These are phyloP conservation scores for Hippocampus guttulatus DNA, from an alignment of 2,113 vertebrate genomes.

Conservation along the genomic window DNA sequence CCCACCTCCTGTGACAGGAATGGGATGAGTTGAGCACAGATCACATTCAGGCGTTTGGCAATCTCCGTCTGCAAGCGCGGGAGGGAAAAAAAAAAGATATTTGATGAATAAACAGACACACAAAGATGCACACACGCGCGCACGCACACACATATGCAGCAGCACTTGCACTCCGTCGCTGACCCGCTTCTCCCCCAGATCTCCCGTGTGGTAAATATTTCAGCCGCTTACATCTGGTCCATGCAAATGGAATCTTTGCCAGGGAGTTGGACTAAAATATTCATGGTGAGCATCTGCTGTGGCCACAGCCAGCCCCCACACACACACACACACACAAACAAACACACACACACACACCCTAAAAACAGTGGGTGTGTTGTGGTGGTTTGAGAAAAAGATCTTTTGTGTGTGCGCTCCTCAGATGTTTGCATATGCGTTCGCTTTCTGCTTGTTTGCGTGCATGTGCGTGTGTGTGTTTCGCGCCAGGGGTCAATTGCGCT, in stretches of 20 bases:
- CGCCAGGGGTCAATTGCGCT: constrained; percentile 54
- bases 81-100: constrained; percentile 29
- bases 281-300: constrained; percentile 76
- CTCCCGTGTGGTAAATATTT: constrained; percentile 75
- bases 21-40: constrained; percentile 93
- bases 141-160: constrained; percentile 18
- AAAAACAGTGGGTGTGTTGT: not conserved
- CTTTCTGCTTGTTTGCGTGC: constrained; percentile 17
- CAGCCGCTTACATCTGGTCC: constrained; percentile 75
- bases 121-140: constrained; percentile 23
- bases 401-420: constrained; percentile 25
- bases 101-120: constrained; percentile 48
- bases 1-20: constrained; percentile 91
- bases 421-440: constrained; percentile 26
- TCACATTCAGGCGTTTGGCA: constrained; percentile 88
- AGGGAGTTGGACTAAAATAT: constrained; percentile 74
- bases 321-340: not conserved
- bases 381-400: not conserved
- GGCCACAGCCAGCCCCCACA: constrained; percentile 58
- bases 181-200: constrained; percentile 52
- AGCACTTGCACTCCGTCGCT: not conserved
- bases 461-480: constrained; percentile 34
- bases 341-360: not conserved
- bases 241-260: constrained; percentile 73
- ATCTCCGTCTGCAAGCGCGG: constrained; percentile 81